Percentiles rank a stretch among this genome's conserved stretches.
Conservation (phyloP, 2,797 vertebrate genomes). For the Leptodactylus fallax region DNA sequence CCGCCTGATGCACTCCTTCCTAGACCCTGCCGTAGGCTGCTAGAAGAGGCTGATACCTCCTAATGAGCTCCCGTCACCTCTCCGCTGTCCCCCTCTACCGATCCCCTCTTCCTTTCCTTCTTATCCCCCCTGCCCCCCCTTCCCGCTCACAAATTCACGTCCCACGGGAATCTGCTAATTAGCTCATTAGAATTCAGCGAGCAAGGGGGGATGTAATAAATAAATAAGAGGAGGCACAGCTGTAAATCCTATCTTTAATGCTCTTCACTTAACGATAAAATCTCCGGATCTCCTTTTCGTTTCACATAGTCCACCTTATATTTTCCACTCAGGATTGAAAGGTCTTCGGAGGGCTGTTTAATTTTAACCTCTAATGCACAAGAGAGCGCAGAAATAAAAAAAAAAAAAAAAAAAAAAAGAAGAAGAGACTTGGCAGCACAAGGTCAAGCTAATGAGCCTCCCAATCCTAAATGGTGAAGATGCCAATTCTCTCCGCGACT, state of each 20-base stretch:
- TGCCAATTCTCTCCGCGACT: not conserved
- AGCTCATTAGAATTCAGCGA: conserved; percentile 56
- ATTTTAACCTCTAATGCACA: conserved; percentile 47
- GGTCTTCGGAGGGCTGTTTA: conserved; percentile 24
- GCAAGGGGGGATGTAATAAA: conserved; percentile 64
- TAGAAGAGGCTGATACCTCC: conserved; percentile 55
- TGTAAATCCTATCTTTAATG: conserved; percentile 63
- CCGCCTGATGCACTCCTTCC: conserved; percentile 40
- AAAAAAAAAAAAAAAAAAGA: not conserved
- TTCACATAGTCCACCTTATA: conserved; percentile 52
- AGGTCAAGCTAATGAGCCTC: conserved; percentile 49
- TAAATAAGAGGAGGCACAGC: conserved; percentile 62
- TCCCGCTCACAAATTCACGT: conserved; percentile 45
- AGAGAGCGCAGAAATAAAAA: not conserved
- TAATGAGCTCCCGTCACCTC: conserved; percentile 58
- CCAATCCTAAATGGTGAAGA: not conserved
- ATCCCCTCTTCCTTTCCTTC: conserved; percentile 46
- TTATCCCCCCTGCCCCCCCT: conserved; percentile 34
- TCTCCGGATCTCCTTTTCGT: conserved; percentile 55
- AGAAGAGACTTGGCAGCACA: conserved; percentile 10
- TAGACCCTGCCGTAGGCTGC: conserved; percentile 61
- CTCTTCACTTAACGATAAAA: conserved; percentile 62
- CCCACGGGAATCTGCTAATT: conserved; percentile 63
- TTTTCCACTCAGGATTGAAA: conserved; percentile 34
- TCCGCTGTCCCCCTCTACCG: conserved; percentile 42